Evolutionary conservation across 2,888 invertebrate genomes (phyloP).

Genomic region (Linyphia triangularis): DNA sequence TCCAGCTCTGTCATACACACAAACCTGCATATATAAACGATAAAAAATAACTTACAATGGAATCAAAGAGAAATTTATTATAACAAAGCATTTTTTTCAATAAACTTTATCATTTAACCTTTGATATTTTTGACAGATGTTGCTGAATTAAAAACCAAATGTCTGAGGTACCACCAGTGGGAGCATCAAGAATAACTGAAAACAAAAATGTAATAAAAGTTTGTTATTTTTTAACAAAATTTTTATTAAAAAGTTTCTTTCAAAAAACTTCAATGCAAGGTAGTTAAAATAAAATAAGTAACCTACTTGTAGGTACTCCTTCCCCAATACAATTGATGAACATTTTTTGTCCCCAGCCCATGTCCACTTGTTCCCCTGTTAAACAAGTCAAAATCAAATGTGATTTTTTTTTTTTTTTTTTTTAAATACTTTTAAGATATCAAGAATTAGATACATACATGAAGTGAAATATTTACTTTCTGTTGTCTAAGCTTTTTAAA

Average conservation of each 20-base stretch:
- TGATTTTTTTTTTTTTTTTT: not conserved
- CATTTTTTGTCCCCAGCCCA: slow-evolving; percentile 74
- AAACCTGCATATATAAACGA: slow-evolving; percentile 45
- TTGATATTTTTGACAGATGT: slow-evolving; percentile 52
- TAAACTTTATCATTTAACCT: slow-evolving; percentile 8
- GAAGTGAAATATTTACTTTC: too few species aligned
- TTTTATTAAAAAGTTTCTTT: too few species aligned
- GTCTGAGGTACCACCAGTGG: slow-evolving; percentile 69
- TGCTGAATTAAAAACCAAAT: slow-evolving; percentile 61
- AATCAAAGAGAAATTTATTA: not conserved
- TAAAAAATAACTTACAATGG: not conserved
- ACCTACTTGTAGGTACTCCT: slow-evolving; percentile 62
- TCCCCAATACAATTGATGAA: slow-evolving; percentile 63
- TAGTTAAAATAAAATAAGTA: not conserved
- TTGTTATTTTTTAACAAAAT: not conserved
- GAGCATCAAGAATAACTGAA: slow-evolving; percentile 67
- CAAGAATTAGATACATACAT: not conserved
- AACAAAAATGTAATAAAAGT: not conserved
- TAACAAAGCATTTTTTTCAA: not conserved
- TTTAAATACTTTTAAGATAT: not conserved
- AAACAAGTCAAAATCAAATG: not conserved
- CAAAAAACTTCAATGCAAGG: too few species aligned
- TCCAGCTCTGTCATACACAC: slow-evolving; percentile 72
- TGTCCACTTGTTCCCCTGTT: slow-evolving; percentile 64
- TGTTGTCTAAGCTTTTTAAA: too few species aligned